Base-by-base conservation (phyloP, 23 tunicate species). In the Botrylloides violaceus region DNA sequence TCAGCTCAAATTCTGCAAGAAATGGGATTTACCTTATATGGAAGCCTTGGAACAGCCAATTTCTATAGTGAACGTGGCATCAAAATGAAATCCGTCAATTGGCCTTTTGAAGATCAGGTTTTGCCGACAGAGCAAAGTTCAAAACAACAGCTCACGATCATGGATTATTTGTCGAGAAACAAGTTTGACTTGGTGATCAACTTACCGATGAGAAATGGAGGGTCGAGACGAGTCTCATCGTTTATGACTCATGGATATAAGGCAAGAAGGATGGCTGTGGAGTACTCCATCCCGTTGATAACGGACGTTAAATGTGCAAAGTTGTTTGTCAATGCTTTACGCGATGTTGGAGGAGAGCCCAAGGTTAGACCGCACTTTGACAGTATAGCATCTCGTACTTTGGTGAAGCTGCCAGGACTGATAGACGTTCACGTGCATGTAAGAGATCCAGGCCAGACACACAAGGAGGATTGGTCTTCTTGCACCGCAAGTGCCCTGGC, bases 231-330 rank as follows among this genome's bases (percentile, higher is more conserved):
- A 24, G 55, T 57, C 29, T 39, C 73, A 21, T 90, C 91, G 0
- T 33, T 60, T 12, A 55, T 74, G 70, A 82, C 97, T 18, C 61
- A 77, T 29, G 97, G 97, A 2, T 75, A 90, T 49, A 65, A 64
- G 60, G 80, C 87, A 32, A 66, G 97, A 23, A 64, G 89, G 22
- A 79, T 90, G 53, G 97, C 97, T 0, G 87, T 90, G 59, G 90
- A 90, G 24, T 32, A 70, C 26, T 85, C 89, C 28, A 76, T 90
- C 34, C 97, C 97, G 3, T 66, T 90, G 64, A 90, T 90, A 25
- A 90, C 97, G n/a, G 97, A 90, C 48, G 97, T 90, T 12, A 90
- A 90, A 70, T 90, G 97, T 60, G 90, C 97, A 18, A 90, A 90
- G 66, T 66, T 90, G 68, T 83, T 90, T 60, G 92, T 90, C 22